Evolutionary conservation across 2,797 vertebrate genomes (phyloP), one percentile per base, ranked within the genome.

Genomic region (Heliangelus exortis): DNA sequence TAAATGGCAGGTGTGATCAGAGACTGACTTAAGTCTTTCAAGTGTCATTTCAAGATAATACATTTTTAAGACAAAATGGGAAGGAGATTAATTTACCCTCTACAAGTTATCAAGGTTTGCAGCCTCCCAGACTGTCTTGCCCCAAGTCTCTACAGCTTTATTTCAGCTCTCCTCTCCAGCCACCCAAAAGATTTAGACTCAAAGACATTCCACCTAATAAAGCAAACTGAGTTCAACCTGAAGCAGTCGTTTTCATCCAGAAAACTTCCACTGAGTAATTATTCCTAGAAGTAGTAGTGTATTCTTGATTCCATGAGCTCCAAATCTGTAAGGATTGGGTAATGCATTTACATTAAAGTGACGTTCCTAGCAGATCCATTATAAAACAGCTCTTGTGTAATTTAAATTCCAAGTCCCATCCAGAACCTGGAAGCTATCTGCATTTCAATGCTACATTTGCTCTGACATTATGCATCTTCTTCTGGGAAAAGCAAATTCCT

Each of bases 361-460:
- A 87, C 55, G 69, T 20, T 89, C 73, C 25, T 10, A 78, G 85
- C 43, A 93, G 68, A 53, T n/a, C 73, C 69, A 66, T 74, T 95
- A 84, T 19, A 80, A 83, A 95, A 74, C 61, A 82, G 63, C 58
- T 84, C 87, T 80, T 2, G 2, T 65, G 72, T 51, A 53, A 96
- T 90, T 93, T 81, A 95, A 95, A 96, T 86, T 93, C 84, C 28
- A 77, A 90, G 75, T 62, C 81, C 81, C 57, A 90, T 87, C 88
- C 88, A 90, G 78, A 92, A 95, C 86, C 53, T 83, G 75, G 82
- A 81, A 84, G 39, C 76, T 90, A 88, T 93, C 93, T 96, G 86
- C 92, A 96, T 94, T 95, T 95, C 85, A 94, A 74, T 84, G 83
- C 83, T 84, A 90, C 71, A n/a, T 86, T 92, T 92, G 74, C 89